Base-by-base conservation (phyloP, 2,113 vertebrate species). In the Aegypius monachus region DNA sequence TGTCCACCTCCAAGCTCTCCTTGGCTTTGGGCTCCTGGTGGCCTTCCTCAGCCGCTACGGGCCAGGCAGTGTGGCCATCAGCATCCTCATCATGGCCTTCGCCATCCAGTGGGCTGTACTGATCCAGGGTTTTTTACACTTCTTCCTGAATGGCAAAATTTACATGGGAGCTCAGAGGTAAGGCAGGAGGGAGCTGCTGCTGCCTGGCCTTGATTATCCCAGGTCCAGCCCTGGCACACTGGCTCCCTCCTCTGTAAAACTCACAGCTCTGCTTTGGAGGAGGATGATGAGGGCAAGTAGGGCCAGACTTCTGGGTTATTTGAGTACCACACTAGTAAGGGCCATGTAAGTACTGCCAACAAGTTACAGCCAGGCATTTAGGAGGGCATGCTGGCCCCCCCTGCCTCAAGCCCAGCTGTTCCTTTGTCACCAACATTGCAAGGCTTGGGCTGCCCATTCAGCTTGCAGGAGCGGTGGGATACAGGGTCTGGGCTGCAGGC, bases 21-120 rank as follows among this genome's bases (percentile, higher is more conserved):
- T 99, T 2, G 99, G 99, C 52, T 99, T 99, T 0, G 99, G 99
- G 53, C 99, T 99, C 84, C 98, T 99, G 63, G 98, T 99, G 99
- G 98, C 98, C 45, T 99, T 99, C 98, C 97, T 99, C 26, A 94
- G 99, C 95, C 98, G 98, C 4, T 99, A 99, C 0, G 98, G 99
- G 84, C 98, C 98, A 13, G 97, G 98, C 97, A 99, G 98, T 0
- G 93, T 98, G 21, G 98, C 98, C 89, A 98, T 98, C 97, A 99
- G 98, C 98, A 98, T 99, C 97, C 98, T 99, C 74, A 72, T 99
- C 5, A 97, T 98, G 0, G 98, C 99, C 53, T 99, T 99, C 3
- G 63, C 98, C 52, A 94, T 99, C 90, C 99, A 99, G 97, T 99
- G 99, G 99, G 98, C 99, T 14, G 95, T 99, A 0, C 98, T 99